A percentile compares a stretch with the other conserved stretches of the same genome.
phyloP scores from a whole-genome alignment of 2,113 vertebrate species.

The Calyptomena viridis region DNA sequence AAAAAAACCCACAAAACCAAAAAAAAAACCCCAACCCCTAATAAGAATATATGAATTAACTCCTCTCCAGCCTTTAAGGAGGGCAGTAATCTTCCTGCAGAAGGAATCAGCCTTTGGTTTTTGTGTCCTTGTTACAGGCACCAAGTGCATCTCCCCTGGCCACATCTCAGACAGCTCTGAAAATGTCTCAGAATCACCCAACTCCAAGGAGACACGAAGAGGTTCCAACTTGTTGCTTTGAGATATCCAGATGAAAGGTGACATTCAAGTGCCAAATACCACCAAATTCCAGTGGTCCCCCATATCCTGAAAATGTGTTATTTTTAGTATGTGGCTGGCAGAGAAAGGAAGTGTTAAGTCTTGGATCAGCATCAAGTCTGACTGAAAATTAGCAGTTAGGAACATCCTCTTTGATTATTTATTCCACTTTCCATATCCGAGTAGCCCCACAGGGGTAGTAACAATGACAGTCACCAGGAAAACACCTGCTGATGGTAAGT shows the following conservation, averaged over 20 bases:
- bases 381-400: slow-evolving; percentile 60
- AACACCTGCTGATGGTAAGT: slow-evolving; percentile 37
- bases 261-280: slow-evolving; percentile 17
- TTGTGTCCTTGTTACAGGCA: no score
- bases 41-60: neutral
- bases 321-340: slow-evolving; percentile 54
- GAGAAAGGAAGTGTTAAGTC: slow-evolving; percentile 62
- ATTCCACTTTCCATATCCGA: slow-evolving; percentile 43
- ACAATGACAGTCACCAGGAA: slow-evolving; percentile 23
- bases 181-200: neutral
- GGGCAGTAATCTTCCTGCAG: neutral
- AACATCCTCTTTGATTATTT: slow-evolving; percentile 62
- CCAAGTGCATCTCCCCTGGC: neutral
- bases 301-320: slow-evolving; percentile 61
- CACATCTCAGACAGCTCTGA: neutral
- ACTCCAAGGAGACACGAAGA: neutral
- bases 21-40: neutral
- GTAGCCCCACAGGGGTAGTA: slow-evolving; percentile 34
- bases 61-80: neutral
- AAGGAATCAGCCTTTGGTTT: neutral
- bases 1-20: neutral
- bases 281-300: slow-evolving; percentile 42
- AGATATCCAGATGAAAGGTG: neutral
- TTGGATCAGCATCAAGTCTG: slow-evolving; percentile 47
- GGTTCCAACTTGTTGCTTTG: neutral